Percentiles rank a stretch among this genome's conserved stretches.
Evolutionary conservation across 2,888 invertebrate species (phyloP).

Genomic region (Electrophaes corylata): DNA sequence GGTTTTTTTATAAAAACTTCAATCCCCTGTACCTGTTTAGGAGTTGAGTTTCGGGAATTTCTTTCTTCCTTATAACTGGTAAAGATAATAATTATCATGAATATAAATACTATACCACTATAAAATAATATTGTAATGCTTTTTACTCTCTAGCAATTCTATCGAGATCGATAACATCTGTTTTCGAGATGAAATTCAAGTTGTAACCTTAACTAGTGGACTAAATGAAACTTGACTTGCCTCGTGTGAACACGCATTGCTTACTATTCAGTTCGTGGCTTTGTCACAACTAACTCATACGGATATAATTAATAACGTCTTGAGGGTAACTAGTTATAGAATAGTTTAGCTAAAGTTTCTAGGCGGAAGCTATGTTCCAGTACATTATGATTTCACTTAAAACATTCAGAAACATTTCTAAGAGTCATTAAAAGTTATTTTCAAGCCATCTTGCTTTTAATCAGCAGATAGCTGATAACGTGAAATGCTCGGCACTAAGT

Average conservation of each 20-base stretch:
- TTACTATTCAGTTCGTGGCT: slow-evolving; percentile 4
- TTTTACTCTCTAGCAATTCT: too few relatives aligned
- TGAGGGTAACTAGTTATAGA: slow-evolving; percentile 17
- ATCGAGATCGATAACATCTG: too few relatives aligned
- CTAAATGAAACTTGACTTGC: neutral
- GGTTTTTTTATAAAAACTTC: too few relatives aligned
- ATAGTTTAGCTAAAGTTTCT: slow-evolving; percentile 9
- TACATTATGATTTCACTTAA: neutral
- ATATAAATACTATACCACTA: too few relatives aligned
- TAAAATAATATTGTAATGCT: too few relatives aligned
- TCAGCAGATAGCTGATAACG: too few relatives aligned
- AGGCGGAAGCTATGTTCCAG: neutral
- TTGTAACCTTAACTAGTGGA: neutral
- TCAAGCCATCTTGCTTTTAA: neutral
- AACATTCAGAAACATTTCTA: neutral
- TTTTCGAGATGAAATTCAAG: neutral
- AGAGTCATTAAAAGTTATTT: neutral
- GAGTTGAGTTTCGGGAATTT: too few relatives aligned
- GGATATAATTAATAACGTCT: slow-evolving; percentile 27
- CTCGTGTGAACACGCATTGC: slow-evolving; percentile 2
- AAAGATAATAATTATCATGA: too few relatives aligned
- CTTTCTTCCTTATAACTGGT: too few relatives aligned
- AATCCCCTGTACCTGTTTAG: too few relatives aligned
- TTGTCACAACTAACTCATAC: slow-evolving; percentile 4
- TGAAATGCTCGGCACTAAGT: too few relatives aligned